Percentiles rank a stretch among this genome's conserved stretches.
Conservation (phyloP, 2,888 invertebrate species). For the Acleris sparsana region DNA sequence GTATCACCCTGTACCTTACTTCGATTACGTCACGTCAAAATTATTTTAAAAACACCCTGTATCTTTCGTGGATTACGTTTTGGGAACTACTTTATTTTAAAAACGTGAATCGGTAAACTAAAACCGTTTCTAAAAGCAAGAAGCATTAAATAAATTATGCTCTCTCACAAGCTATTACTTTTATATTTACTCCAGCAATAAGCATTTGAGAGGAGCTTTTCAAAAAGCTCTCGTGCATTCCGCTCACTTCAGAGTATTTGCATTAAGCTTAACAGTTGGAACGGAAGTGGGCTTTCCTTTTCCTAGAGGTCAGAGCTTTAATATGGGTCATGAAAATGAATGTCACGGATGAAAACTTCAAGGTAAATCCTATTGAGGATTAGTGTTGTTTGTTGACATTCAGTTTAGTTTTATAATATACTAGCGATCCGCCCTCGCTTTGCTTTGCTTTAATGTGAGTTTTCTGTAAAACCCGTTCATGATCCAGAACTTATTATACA, state of each 20-base stretch:
- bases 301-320: conserved; percentile 17
- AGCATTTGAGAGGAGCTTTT: conserved; percentile 23
- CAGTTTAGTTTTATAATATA: too few species aligned
- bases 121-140: too few species aligned
- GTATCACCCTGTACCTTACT: too few species aligned
- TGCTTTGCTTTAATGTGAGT: too few species aligned
- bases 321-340: conserved; percentile 33
- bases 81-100: too few species aligned
- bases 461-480: too few species aligned
- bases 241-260: conserved; percentile 23
- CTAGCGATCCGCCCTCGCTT: too few species aligned
- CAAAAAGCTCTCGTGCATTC: conserved; percentile 24
- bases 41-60: too few species aligned
- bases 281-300: conserved; percentile 26
- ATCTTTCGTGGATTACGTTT: too few species aligned
- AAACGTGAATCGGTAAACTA: too few species aligned
- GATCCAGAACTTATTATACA: too few species aligned
- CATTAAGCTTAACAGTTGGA: conserved; percentile 36
- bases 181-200: background rate
- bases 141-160: background rate
- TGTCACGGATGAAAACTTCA: conserved; percentile 24
- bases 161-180: background rate
- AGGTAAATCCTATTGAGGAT: conserved; percentile 30
- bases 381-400: background rate
- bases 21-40: too few species aligned